Percentiles rank a stretch among this genome's conserved stretches.
Evolutionary conservation across 2,888 invertebrate genomes (phyloP).

Genomic region (Lypha dubia): DNA sequence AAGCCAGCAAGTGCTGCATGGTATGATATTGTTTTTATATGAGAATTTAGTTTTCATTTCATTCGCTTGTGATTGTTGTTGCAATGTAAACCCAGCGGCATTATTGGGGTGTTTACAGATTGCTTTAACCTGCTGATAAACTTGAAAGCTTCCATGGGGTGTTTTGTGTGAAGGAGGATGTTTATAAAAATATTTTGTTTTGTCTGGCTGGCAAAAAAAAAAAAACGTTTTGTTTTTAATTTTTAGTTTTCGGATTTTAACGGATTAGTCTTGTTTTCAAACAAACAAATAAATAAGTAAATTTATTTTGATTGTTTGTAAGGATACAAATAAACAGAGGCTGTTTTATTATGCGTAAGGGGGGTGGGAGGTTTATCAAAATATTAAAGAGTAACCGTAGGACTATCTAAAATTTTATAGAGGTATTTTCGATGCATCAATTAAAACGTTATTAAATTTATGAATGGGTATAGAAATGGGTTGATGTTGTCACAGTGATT

Average conservation of each 20-base stretch:
- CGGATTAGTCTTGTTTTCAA: conserved; percentile 71
- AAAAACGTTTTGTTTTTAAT: neutral
- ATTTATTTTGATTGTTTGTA: conserved; percentile 60
- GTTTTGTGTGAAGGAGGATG: conserved; percentile 71
- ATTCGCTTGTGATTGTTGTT: conserved; percentile 52
- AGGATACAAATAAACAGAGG: neutral
- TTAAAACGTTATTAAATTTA: too few relatives aligned
- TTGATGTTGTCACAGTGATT: too few relatives aligned
- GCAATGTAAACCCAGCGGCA: conserved; percentile 73
- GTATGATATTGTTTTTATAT: conserved; percentile 31
- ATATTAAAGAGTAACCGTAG: too few relatives aligned
- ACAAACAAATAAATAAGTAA: conserved; percentile 69
- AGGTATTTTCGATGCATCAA: too few relatives aligned
- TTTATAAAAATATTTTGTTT: conserved; percentile 53
- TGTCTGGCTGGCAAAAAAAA: conserved; percentile 41
- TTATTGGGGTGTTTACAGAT: conserved; percentile 74
- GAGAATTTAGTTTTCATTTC: conserved; percentile 34
- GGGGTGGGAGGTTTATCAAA: too few relatives aligned
- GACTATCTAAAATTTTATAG: too few relatives aligned
- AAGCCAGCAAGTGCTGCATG: conserved; percentile 35
- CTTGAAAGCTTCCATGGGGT: conserved; percentile 71
- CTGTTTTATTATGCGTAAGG: too few relatives aligned
- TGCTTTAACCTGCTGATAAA: conserved; percentile 71
- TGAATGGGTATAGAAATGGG: too few relatives aligned
- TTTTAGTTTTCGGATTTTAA: conserved; percentile 51